Base-by-base conservation (phyloP, 2,113 vertebrate genomes). In the Ailuropoda melanoleuca region DNA sequence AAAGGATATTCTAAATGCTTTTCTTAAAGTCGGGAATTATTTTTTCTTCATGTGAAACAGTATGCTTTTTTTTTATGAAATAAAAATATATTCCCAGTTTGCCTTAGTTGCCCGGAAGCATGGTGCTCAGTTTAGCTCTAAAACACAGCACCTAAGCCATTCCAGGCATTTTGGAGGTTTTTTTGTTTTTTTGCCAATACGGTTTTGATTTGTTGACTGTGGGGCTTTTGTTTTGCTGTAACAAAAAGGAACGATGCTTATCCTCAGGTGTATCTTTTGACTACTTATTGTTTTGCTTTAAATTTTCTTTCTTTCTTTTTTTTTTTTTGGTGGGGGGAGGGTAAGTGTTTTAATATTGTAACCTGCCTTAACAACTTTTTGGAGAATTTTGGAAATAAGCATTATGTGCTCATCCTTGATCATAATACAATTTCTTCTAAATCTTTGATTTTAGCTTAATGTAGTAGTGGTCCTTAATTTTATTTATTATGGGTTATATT, bases 361-460 rank as follows among this genome's bases (percentile, higher is more conserved):
- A 85, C 24, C 70, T 96, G 21, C 34, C 21, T 83, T 53, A 77
- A n/a, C 12, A 85, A 84, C 39, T 88, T 72, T 60, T 34, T 8
- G 39, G 62, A 19, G 83, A 74, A 55, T 92, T 62, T 60, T 66
- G 7, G 23, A 34, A 94, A n/a, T 92, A 82, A 1, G 39, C 15
- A 56, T 90, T 37, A 77, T 68, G 37, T 88, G 26, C 48, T 66
- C 48, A 84, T 68, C 95, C 58, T 66, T 88, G 56, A 68, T 80
- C 6, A 53, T 88, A 34, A 88, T 70, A 75, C 74, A 53, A 72
- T 8, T 37, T 78, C 37, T 91, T 88, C 10, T 7, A 93, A 75
- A 93, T 80, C 78, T 97, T 88, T 91, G 23, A 26, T 72, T 90
- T 97, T 91, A 50, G 68, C 48, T 75, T 82, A 77, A 29, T 82